Evolutionary conservation across 2,888 invertebrate genomes (phyloP).

Genomic region (Thumatha senex): DNA sequence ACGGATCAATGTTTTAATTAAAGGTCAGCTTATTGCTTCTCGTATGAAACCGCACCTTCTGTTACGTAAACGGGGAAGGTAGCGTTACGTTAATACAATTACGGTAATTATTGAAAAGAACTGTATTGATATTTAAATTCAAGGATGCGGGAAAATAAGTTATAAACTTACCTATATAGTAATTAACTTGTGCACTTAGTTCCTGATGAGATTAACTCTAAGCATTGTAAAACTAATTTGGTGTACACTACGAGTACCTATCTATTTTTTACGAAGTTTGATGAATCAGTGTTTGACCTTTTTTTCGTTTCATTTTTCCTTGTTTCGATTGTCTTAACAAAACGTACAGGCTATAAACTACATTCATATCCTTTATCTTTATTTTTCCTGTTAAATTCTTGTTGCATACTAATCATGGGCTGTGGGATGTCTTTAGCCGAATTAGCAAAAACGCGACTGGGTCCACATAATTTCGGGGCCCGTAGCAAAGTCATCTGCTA

Average conservation of each 20-base stretch:
- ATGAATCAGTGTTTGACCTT: background rate
- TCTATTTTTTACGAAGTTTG: background rate
- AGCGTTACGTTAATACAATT: conserved; percentile 2
- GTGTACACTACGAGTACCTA: background rate
- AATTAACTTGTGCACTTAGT: too few species aligned
- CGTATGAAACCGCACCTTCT: background rate
- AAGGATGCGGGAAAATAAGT: conserved; percentile 2
- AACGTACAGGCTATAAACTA: background rate
- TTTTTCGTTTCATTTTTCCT: too few species aligned
- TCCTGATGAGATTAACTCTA: background rate
- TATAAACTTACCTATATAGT: too few species aligned
- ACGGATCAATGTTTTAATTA: conserved; percentile 30
- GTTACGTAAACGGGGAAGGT: conserved; percentile 3
- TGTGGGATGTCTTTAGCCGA: too few species aligned
- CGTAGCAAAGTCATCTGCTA: too few species aligned
- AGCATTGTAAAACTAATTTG: background rate
- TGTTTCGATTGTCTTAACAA: conserved; percentile 4
- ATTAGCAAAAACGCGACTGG: too few species aligned
- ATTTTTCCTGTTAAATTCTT: background rate
- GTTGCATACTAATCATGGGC: too few species aligned
- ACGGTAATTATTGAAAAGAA: conserved; percentile 3
- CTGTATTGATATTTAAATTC: conserved; percentile 1
- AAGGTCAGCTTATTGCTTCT: conserved; percentile 16
- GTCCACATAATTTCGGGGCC: too few species aligned
- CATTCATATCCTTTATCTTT: background rate